A percentile compares a stretch with the other conserved stretches of the same genome.
These are phyloP conservation scores for Phylloscopus whistleri DNA, from an alignment of 2,113 vertebrate genomes.

Conservation along the genomic window DNA sequence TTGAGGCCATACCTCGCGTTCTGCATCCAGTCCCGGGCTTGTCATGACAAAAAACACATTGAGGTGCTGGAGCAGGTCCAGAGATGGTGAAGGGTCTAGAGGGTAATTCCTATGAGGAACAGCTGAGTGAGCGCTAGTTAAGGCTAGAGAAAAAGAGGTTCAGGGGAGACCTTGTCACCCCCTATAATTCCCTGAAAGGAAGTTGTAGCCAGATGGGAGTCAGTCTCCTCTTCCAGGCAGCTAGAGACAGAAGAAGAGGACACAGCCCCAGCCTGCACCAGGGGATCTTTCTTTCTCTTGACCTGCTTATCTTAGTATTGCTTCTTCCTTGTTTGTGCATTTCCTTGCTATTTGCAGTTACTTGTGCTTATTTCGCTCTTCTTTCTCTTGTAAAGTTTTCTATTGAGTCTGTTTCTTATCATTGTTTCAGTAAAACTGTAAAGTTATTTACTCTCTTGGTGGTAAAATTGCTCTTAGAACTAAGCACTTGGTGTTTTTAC, in stretches of 20 bases:
- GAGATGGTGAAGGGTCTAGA: neutral
- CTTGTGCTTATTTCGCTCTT: neutral
- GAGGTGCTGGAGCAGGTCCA: neutral
- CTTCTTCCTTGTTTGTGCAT: neutral
- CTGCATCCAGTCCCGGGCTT: neutral
- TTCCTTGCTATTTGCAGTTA: neutral
- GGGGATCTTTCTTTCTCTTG: neutral
- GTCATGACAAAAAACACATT: neutral
- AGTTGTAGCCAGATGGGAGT: neutral
- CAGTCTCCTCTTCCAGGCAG: neutral
- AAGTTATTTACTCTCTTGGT: neutral
- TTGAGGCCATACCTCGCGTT: rapidly evolving
- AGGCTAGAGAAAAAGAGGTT: neutral
- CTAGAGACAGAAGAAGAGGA: neutral
- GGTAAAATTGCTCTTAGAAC: neutral
- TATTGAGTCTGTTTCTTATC: neutral
- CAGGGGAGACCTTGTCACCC: neutral
- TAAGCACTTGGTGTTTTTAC: rapidly evolving
- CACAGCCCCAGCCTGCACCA: rapidly evolving
- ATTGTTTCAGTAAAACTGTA: neutral
- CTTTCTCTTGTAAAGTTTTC: neutral
- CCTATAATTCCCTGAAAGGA: neutral
- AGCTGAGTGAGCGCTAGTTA: neutral
- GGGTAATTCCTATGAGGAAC: neutral
- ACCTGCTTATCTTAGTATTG: neutral